phyloP scores from a whole-genome alignment of 2,113 vertebrate genomes.

The Python bivittatus region DNA sequence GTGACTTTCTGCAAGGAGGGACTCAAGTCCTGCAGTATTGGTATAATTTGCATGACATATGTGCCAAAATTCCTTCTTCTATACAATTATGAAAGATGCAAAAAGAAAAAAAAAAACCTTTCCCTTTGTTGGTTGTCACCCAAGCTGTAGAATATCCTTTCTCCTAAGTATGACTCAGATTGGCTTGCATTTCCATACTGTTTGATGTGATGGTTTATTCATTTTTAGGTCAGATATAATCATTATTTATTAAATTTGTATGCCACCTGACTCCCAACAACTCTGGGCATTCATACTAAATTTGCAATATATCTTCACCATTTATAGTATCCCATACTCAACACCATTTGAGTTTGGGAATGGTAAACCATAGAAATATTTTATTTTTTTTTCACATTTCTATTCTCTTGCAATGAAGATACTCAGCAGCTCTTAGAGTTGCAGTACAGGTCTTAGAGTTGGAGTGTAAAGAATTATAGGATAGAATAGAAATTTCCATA shows the following conservation, averaged over 20 bases:
- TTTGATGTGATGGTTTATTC: background rate
- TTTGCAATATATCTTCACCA: background rate
- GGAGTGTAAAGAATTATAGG: background rate
- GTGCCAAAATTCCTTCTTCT: background rate
- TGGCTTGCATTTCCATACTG: background rate
- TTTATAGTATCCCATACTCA: background rate
- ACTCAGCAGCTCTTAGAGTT: background rate
- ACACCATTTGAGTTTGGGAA: background rate
- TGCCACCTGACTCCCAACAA: background rate
- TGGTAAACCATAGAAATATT: background rate
- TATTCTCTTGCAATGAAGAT: background rate
- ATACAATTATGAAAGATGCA: background rate
- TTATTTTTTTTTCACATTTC: background rate
- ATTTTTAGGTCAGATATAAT: background rate
- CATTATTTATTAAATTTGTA: background rate
- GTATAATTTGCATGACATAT: background rate
- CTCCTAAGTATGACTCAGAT: background rate
- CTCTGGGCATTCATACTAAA: background rate
- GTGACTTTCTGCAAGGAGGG: background rate
- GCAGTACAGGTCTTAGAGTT: background rate
- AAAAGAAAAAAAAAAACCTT: background rate
- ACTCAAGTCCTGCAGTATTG: background rate
- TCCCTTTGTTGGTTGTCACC: background rate
- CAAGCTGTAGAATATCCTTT: too few relatives aligned
- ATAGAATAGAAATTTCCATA: background rate